Base-by-base conservation (phyloP, 2,888 invertebrate genomes). In the Lymantria monacha region DNA sequence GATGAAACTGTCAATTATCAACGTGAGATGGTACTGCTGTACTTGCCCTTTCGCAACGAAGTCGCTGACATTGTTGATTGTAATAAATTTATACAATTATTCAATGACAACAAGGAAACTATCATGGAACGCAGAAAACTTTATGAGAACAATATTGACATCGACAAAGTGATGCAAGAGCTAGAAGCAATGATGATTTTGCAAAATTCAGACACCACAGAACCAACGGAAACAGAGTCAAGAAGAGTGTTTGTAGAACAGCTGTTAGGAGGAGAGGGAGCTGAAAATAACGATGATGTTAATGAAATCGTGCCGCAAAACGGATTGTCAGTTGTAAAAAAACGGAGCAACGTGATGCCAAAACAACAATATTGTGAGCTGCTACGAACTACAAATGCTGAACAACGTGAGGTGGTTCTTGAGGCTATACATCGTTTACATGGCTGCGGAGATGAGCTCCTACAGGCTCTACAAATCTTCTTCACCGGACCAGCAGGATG, bases 31-130 rank as follows among this genome's bases (percentile, higher is more conserved):
- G 72, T 75, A n/a, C 56, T 68, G 13, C 64, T 83, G 36, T 70
- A 75, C 56, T 11, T 79, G 7, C 78, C 64, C 5, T 83, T 80
- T 55, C 63, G 67, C 49, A 69, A 68, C 59, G 79, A 81, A 74
- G 53, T 57, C 0, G 7, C 51, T 14, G 67, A 68, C 1, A 65
- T 70, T 63, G 45, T 70, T 58, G 70, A 59, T 72, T 0, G 31
- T 7, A 63, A 63, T 59, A 64, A 64, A 51, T 70, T 66, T 61
- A 3, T 68, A 7, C 59, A 63, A 59, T 51, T 66, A 51, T 70
- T 55, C 42, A 22, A 66, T 11, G 66, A 66, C 47, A 66, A 66
- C 55, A 57, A 66, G 30, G 61, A 61, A 0, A 51, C 53, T 0
- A 69, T 67, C 15, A 59, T 67, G 61, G 56, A 66, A 59, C 59